Conservation (phyloP, 2,888 invertebrate genomes). For the Phortica magna region DNA sequence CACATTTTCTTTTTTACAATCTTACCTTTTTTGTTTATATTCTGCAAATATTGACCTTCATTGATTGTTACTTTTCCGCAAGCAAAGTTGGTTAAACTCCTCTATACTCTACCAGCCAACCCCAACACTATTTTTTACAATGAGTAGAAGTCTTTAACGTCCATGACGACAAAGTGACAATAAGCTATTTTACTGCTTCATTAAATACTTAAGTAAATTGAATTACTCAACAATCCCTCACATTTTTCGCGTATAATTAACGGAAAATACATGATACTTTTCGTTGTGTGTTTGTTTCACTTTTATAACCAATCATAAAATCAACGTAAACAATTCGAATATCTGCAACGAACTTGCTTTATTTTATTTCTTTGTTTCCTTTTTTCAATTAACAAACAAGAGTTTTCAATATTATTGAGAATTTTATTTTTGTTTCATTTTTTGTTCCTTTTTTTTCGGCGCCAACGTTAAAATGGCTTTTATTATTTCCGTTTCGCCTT, state of each 20-base stretch:
- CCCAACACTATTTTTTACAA: neutral
- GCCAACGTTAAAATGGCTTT: constrained; percentile 59
- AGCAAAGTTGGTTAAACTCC: constrained; percentile 64
- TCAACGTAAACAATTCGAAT: too few species aligned
- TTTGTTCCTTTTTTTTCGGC: constrained; percentile 44
- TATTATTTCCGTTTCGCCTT: constrained; percentile 66
- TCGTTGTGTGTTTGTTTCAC: too few species aligned
- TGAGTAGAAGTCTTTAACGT: too few species aligned
- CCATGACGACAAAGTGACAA: too few species aligned
- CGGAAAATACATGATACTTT: too few species aligned
- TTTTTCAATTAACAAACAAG: neutral
- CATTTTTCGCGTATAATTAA: too few species aligned
- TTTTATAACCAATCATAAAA: too few species aligned
- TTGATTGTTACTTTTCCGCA: constrained; percentile 76
- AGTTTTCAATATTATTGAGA: too few species aligned
- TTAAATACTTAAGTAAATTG: too few species aligned
- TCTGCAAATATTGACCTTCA: constrained; percentile 75
- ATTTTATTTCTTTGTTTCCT: neutral
- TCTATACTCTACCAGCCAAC: neutral
- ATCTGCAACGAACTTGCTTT: too few species aligned
- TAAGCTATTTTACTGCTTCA: too few species aligned
- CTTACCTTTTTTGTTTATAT: constrained; percentile 58
- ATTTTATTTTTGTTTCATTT: constrained; percentile 15
- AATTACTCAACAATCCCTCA: too few species aligned
- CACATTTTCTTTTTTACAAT: constrained; percentile 36